Percentiles rank a stretch among this genome's conserved stretches.
Evolutionary conservation across 1,140 invertebrate genomes (phyloP).

Genomic region (Saccostrea cuccullata): DNA sequence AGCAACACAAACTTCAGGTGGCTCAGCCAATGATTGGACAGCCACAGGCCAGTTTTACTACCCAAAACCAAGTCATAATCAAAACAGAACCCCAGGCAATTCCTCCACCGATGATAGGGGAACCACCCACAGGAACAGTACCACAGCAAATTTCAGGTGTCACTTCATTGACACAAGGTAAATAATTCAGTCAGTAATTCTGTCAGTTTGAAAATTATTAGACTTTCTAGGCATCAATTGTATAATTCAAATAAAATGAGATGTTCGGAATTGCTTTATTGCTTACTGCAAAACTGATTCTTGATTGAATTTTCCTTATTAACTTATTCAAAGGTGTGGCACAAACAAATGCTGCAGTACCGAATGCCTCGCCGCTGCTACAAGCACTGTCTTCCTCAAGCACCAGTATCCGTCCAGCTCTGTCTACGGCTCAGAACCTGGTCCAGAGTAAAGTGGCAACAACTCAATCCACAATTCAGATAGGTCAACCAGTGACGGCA

Average conservation of each 20-base stretch:
- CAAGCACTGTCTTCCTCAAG: slow-evolving; percentile 4
- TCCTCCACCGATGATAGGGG: not conserved
- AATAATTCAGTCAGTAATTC: not conserved
- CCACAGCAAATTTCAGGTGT: slow-evolving; percentile 17
- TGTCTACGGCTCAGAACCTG: not conserved
- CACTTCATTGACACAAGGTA: slow-evolving; percentile 23
- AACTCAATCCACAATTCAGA: not conserved
- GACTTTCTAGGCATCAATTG: too few relatives aligned
- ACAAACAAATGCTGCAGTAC: not conserved
- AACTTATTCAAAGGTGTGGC: not conserved
- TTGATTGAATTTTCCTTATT: not conserved
- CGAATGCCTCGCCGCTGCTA: not conserved
- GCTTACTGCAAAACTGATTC: too few relatives aligned
- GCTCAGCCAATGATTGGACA: slow-evolving; percentile 5
- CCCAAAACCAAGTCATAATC: not conserved
- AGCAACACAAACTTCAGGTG: not conserved
- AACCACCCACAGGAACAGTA: slow-evolving; percentile 18
- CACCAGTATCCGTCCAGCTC: not conserved
- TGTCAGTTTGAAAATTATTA: too few relatives aligned
- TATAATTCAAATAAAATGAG: too few relatives aligned
- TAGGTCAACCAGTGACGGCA: not conserved
- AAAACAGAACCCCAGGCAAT: slow-evolving; percentile 45
- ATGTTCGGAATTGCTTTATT: too few relatives aligned
- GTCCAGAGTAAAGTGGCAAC: not conserved
- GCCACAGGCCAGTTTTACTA: not conserved